A percentile compares a stretch with the other conserved stretches of the same genome.
Conservation (phyloP, 2,888 invertebrate species). For the Morpho helenor region DNA sequence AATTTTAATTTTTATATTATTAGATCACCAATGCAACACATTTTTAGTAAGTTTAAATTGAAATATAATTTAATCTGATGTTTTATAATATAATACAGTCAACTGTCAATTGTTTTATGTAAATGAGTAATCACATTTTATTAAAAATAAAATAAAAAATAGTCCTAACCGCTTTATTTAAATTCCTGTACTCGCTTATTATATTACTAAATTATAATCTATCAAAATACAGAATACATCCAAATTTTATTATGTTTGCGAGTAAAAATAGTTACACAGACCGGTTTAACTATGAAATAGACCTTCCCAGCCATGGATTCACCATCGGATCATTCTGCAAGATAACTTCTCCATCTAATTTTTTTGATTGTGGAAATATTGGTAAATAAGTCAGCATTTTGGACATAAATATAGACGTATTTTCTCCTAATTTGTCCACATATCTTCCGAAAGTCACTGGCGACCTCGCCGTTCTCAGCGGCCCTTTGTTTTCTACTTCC, state of each 20-base stretch:
- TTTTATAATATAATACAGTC: no score
- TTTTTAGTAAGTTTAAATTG: background rate
- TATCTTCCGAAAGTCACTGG: conserved; percentile 37
- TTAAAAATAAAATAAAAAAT: background rate
- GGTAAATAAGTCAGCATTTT: conserved; percentile 45
- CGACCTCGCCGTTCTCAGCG: conserved; percentile 41
- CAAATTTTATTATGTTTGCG: no score
- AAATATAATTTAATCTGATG: no score
- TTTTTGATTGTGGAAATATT: conserved; percentile 42
- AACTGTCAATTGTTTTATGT: no score
- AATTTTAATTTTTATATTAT: background rate
- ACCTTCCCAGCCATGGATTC: background rate
- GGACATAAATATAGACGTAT: conserved; percentile 31
- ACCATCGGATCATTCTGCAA: background rate
- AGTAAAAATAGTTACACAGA: background rate
- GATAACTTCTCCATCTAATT: conserved; percentile 9
- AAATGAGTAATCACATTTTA: background rate
- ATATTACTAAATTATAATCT: background rate
- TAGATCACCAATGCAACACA: background rate
- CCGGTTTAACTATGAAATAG: background rate
- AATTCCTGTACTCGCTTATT: background rate
- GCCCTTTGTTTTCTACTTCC: conserved; percentile 34
- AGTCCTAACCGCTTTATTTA: background rate
- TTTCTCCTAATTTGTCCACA: conserved; percentile 38
- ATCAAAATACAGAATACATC: background rate